Percentiles rank a stretch among this genome's conserved stretches.
These are phyloP conservation scores for Actenoides lindsayi DNA, from an alignment of 2,113 vertebrate species.

Conservation along the genomic window DNA sequence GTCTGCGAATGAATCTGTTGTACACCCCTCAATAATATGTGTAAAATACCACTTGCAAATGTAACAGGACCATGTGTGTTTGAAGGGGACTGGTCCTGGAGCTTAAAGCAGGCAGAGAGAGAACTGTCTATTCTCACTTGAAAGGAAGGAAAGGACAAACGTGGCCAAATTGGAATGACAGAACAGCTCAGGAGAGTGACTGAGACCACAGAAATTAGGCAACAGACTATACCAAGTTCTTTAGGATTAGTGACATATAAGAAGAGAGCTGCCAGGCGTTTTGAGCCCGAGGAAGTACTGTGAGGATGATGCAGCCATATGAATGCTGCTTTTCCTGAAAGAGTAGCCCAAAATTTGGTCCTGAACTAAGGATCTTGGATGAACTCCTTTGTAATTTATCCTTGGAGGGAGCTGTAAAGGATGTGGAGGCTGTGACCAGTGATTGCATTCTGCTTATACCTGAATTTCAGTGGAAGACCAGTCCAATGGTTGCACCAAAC, in stretches of 20 bases:
- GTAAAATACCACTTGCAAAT: not conserved
- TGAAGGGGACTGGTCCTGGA: not conserved
- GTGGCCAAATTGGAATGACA: not conserved
- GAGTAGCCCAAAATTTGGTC: too few relatives aligned
- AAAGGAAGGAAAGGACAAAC: not conserved
- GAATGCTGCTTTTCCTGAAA: not conserved
- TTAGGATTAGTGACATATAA: not conserved
- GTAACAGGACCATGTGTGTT: not conserved
- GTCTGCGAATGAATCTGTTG: rapidly evolving
- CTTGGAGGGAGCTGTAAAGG: not conserved
- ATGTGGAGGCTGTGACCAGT: not conserved
- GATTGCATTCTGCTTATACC: not conserved
- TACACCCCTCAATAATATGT: rapidly evolving
- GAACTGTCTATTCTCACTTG: not conserved
- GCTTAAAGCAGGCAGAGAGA: not conserved
- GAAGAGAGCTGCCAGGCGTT: not conserved
- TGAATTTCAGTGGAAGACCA: not conserved
- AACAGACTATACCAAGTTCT: not conserved
- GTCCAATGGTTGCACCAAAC: not conserved
- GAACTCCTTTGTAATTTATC: not conserved
- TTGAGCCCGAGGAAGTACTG: not conserved
- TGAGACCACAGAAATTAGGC: not conserved
- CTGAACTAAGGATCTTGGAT: not conserved
- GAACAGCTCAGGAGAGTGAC: not conserved
- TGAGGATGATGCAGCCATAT: not conserved